A percentile compares a stretch with the other conserved stretches of the same genome.
Conservation (phyloP, 2,888 invertebrate genomes). For the Carpatolechia fugitivella region DNA sequence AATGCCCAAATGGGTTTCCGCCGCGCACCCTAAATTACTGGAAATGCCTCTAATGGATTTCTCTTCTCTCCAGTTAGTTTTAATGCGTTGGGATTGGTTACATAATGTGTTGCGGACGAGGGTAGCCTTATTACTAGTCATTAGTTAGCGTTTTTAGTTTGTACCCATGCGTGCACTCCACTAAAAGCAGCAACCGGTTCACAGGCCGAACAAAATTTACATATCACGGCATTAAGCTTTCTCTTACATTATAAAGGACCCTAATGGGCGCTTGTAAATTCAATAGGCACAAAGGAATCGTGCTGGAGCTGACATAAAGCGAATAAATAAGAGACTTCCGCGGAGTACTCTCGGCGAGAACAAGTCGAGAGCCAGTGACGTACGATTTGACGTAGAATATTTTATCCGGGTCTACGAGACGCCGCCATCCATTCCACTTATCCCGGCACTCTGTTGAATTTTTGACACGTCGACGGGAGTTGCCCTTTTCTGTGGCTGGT, state of each 20-base stretch:
- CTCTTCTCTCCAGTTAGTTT: conserved; percentile 44
- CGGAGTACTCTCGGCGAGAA: conserved; percentile 69
- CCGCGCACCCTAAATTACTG: conserved; percentile 43
- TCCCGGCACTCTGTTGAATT: conserved; percentile 73
- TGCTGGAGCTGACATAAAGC: conserved; percentile 64
- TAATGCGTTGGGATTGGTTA: conserved; percentile 38
- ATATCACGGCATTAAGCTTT: conserved; percentile 30
- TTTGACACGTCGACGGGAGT: conserved; percentile 69
- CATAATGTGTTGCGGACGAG: conserved; percentile 28
- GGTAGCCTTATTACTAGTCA: conserved; percentile 32
- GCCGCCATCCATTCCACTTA: conserved; percentile 76
- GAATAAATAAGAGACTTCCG: conserved; percentile 76
- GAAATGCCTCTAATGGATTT: conserved; percentile 47
- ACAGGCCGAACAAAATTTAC: conserved; percentile 35
- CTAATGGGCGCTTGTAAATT: conserved; percentile 56
- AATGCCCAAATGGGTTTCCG: conserved; percentile 56
- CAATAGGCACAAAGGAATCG: conserved; percentile 61
- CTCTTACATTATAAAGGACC: conserved; percentile 40
- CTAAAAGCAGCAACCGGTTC: conserved; percentile 16
- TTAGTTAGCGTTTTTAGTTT: conserved; percentile 13
- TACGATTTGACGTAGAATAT: conserved; percentile 77
- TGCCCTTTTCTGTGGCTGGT: conserved; percentile 69
- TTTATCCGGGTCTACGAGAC: conserved; percentile 64
- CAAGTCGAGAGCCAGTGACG: conserved; percentile 73
- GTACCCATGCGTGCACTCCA: not conserved